phyloP scores from a whole-genome alignment of 2,113 vertebrate genomes.

The Chroicocephalus ridibundus region DNA sequence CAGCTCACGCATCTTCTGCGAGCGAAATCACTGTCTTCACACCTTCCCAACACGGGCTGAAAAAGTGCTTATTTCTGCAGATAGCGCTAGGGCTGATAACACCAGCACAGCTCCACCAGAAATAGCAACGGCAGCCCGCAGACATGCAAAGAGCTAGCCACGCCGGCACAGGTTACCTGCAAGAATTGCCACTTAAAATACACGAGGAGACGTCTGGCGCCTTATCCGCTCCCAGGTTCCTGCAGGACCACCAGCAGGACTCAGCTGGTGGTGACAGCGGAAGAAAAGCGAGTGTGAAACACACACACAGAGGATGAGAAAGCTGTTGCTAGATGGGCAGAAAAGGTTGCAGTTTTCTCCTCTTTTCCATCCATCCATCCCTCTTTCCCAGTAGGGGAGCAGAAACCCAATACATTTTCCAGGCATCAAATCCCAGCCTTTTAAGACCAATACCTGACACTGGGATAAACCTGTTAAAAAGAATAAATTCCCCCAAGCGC shows the following conservation, averaged over 20 bases:
- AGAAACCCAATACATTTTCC: neutral
- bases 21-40: neutral
- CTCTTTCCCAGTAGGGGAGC: neutral
- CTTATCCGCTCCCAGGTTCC: neutral
- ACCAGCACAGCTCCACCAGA: neutral
- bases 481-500: conserved; percentile 4
- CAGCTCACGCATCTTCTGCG: neutral
- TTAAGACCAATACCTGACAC: neutral
- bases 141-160: fast-evolving
- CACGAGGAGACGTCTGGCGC: neutral
- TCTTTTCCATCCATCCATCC: neutral
- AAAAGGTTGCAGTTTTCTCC: neutral
- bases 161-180: neutral
- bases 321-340: neutral
- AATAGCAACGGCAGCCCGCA: neutral
- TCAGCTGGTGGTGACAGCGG: neutral
- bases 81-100: neutral
- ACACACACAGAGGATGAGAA: neutral
- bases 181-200: neutral
- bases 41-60: neutral
- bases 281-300: neutral
- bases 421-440: neutral
- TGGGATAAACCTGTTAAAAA: conserved; percentile 27
- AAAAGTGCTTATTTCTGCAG: neutral
- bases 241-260: neutral